Conservation (phyloP, 1,140 invertebrate species). For the Riptortus pedestris region DNA sequence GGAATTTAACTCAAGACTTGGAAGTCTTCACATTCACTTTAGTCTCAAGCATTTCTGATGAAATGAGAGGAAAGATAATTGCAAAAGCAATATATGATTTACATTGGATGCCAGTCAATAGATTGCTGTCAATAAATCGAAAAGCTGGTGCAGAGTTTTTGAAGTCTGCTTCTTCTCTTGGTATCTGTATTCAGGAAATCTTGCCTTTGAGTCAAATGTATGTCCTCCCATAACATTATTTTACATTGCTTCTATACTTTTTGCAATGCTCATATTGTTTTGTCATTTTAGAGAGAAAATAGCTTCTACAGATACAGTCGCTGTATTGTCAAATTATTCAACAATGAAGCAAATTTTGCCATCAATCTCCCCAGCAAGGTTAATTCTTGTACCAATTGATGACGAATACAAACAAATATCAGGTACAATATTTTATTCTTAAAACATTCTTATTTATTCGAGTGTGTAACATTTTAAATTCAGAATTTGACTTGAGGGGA, state of each 20-base stretch:
- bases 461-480: too few species aligned
- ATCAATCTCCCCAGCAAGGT: too few species aligned
- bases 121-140: conserved; percentile 7
- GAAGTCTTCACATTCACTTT: neutral
- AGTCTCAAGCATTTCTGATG: neutral
- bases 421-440: too few species aligned
- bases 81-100: conserved; percentile 3
- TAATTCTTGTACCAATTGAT: too few species aligned
- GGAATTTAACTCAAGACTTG: neutral
- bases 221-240: too few species aligned
- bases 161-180: conserved; percentile 7
- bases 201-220: neutral
- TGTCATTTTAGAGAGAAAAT: conserved; percentile 2
- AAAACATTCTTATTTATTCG: too few species aligned
- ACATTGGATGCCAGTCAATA: conserved; percentile 12
- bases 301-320: neutral
- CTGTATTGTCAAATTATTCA: neutral
- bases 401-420: too few species aligned
- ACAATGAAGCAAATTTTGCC: too few species aligned
- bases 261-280: too few species aligned
- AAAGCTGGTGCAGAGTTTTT: neutral
- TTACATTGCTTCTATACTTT: too few species aligned
- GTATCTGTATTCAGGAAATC: conserved; percentile 15
- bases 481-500: too few species aligned
- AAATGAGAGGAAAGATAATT: neutral